Base-by-base conservation (phyloP, 2,113 vertebrate genomes). In the Istiophorus platypterus region DNA sequence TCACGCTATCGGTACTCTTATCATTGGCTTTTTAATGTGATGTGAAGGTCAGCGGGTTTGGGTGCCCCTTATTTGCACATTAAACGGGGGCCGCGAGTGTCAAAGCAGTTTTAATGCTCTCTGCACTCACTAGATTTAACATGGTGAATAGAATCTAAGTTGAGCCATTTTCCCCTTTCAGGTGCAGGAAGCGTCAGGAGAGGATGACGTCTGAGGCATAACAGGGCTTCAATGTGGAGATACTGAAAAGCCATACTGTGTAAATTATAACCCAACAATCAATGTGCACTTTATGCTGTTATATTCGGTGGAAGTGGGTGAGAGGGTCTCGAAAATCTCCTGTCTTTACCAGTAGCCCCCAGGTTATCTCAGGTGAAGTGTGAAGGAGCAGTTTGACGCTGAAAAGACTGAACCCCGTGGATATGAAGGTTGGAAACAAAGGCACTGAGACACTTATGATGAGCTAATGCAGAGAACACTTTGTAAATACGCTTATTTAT, bases 171-270 rank as follows among this genome's bases (percentile, higher is more conserved):
- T 24, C 18, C 63, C 27, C 20, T 91, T 91, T 47, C 81, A 94
- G 91, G 74, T 89, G 61, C 72, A 85, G 42, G 31, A 29, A 18
- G 11, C 9, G 10, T 47, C 26, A 72, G 7, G 85, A 90, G 77
- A 79, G 63, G 59, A 71, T 87, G 89, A 88, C 73, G 2, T 93
- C 89, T 45, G 91, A 92, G 22, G 72, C 78, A 0, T 92, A 88
- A 58, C 24, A 13, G 7, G 37, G 4, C 15, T 24, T 70, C 14
- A 29, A 39, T 27, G 20, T n/a, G 29, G 26, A 58, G 13, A 64
- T 17, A 62, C 12, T 31, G 2, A 57, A 47, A 29, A 1, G 1
- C 22, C 45, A 18, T 10, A 54, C 22, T 56, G 17, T 26, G 31
- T 56, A 37, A 62, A 69, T 9, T 26, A 11, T 17, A 12, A 22